Base-by-base conservation (phyloP, 2,888 invertebrate genomes). In the Cheilosia variabilis region DNA sequence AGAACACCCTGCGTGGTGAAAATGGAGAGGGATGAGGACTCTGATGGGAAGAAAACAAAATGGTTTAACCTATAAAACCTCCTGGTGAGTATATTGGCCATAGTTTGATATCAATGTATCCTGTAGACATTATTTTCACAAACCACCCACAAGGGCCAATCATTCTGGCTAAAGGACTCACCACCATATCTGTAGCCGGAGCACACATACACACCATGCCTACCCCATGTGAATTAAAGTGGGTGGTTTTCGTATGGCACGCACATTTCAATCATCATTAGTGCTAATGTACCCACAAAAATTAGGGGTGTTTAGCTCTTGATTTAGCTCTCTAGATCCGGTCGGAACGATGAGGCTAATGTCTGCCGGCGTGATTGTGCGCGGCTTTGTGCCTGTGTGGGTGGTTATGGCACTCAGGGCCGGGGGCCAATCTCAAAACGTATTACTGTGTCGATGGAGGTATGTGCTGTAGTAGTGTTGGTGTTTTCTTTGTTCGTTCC, bases 261-360 rank as follows among this genome's bases (percentile, higher is more conserved):
- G 89, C 89, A 90, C 92, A 91, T 92, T 92, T 92, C 92, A 92
- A 92, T 92, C 92, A 92, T 92, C 92, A 92, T 92, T 92, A 92
- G 91, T 88, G 90, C 91, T 92, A 92, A 92, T 92, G 92, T 92
- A 92, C 92, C 92, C 92, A 91, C 92, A 92, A 91, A 91, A 91
- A 91, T 91, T 91, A 91, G 89, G 91, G 89, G 89, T 88, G 89
- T 88, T 88, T 88, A 87, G 88, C 87, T 88, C 89, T 89, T 88
- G 88, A 89, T 89, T 89, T 88, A 87, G 88, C 87, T 87, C 88
- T 87, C 87, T 24, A 17, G 45, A 65, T 65, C 52, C 31, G 37
- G 57, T 27, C 17, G 31, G 50, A 81, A 57, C 76, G 55, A 73
- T 72, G 71, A 55, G 76, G 66, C 81, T 75, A 75, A 79, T 80